Conservation (phyloP, 2,888 invertebrate species). For the Altica lythri region DNA sequence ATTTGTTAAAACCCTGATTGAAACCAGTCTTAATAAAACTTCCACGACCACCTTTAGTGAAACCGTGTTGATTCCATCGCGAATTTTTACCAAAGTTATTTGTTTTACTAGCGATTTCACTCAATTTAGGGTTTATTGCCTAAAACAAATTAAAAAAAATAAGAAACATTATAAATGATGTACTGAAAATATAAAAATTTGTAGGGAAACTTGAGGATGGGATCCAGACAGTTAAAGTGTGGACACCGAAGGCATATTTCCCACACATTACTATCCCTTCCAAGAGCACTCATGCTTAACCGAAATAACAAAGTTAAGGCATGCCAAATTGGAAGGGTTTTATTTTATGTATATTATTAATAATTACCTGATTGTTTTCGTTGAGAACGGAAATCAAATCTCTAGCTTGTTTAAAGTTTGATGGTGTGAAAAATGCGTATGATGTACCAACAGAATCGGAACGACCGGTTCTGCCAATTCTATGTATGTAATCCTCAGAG, state of each 20-base stretch:
- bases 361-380: constrained; percentile 83
- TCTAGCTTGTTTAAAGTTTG: constrained; percentile 84
- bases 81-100: constrained; percentile 67
- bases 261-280: constrained; percentile 69
- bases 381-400: constrained; percentile 85
- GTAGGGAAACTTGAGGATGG: constrained; percentile 67
- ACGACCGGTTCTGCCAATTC: constrained; percentile 92
- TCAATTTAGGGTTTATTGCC: constrained; percentile 83
- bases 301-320: constrained; percentile 64
- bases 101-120: constrained; percentile 73
- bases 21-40: too few relatives aligned
- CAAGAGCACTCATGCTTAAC: constrained; percentile 74
- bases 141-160: constrained; percentile 52
- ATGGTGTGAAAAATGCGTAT: constrained; percentile 92
- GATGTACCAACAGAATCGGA: constrained; percentile 87
- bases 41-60: constrained; percentile 52
- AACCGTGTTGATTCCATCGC: constrained; percentile 52
- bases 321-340: constrained; percentile 82
- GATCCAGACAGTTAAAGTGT: constrained; percentile 72
- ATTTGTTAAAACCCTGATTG: constrained; percentile 23
- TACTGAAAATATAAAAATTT: too few relatives aligned
- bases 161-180: too few relatives aligned
- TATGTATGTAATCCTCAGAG: constrained; percentile 94
- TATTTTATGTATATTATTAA: constrained; percentile 5
- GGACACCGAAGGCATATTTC: constrained; percentile 82